These are phyloP conservation scores for Polylopha cassiicola DNA, from an alignment of 2,888 invertebrate species.

Conservation along the genomic window DNA sequence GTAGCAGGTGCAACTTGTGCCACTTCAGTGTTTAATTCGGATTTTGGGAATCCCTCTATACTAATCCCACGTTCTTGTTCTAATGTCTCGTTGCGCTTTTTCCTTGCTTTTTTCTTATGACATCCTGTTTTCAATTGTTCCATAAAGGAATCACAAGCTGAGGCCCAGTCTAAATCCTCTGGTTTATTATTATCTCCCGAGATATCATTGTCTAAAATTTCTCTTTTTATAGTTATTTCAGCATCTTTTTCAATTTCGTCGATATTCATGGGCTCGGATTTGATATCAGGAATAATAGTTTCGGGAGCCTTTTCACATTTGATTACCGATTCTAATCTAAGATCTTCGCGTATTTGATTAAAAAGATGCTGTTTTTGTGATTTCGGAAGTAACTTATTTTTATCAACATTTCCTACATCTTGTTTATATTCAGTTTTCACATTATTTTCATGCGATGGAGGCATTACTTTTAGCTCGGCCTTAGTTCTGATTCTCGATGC, in stretches of 20 bases:
- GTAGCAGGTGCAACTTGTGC: constrained; percentile 9
- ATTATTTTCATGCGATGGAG: constrained; percentile 55
- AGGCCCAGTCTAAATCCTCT: constrained; percentile 78
- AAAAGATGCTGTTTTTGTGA: constrained; percentile 66
- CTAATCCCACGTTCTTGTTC: constrained; percentile 43
- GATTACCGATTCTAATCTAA: constrained; percentile 75
- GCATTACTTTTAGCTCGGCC: constrained; percentile 85
- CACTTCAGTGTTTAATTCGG: constrained; percentile 15
- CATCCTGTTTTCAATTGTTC: constrained; percentile 82
- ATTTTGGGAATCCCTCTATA: constrained; percentile 28
- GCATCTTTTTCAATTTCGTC: constrained; percentile 80
- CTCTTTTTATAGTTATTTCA: constrained; percentile 59
- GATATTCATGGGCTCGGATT: constrained; percentile 82
- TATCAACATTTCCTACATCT: constrained; percentile 36
- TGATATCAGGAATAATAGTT: constrained; percentile 74
- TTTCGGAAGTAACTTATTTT: constrained; percentile 57
- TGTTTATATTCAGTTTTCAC: constrained; percentile 41
- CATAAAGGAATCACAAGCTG: constrained; percentile 86
- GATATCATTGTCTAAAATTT: constrained; percentile 43
- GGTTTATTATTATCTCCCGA: constrained; percentile 25
- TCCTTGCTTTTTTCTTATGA: constrained; percentile 75
- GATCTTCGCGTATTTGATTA: constrained; percentile 68
- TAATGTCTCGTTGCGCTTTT: constrained; percentile 62
- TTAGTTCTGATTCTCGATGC: constrained; percentile 90
- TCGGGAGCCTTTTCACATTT: constrained; percentile 79